Evolutionary conservation across 2,113 vertebrate species (phyloP).

Genomic region (Podarcis muralis): DNA sequence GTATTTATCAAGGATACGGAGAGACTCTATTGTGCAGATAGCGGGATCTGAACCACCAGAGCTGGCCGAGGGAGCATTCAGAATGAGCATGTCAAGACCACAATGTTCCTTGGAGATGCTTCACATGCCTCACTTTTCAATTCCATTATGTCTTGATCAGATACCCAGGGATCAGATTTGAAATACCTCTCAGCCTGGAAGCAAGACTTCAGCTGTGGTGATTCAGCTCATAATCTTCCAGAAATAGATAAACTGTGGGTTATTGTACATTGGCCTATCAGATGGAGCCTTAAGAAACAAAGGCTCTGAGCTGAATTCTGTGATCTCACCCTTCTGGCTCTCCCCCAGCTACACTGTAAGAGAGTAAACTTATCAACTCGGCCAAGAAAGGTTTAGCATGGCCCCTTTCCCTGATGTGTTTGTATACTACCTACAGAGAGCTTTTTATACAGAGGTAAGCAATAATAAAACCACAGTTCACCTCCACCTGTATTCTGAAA

Average conservation of each 20-base stretch:
- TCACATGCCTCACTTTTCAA: neutral
- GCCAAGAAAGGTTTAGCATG: neutral
- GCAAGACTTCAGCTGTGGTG: neutral
- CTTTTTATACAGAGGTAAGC: neutral
- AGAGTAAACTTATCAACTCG: neutral
- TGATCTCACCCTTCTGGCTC: conserved; percentile 1
- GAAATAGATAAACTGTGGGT: conserved; percentile 26
- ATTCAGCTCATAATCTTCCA: conserved; percentile 22
- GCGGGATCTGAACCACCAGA: neutral
- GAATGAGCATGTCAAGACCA: neutral
- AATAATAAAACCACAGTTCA: neutral
- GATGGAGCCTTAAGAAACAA: conserved; percentile 33
- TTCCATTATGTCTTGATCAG: conserved; percentile 18
- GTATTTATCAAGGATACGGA: neutral
- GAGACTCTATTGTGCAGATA: neutral
- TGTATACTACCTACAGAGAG: neutral
- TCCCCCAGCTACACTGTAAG: neutral
- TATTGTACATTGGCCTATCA: conserved; percentile 6
- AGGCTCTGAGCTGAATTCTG: neutral
- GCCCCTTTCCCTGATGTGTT: neutral
- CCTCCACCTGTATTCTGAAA: neutral
- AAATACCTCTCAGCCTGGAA: neutral
- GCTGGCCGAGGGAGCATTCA: neutral
- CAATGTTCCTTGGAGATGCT: neutral
- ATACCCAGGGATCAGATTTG: neutral